Evolutionary conservation across 2,113 vertebrate genomes (phyloP), one percentile per base, ranked within the genome.

Genomic region (Siniperca chuatsi): DNA sequence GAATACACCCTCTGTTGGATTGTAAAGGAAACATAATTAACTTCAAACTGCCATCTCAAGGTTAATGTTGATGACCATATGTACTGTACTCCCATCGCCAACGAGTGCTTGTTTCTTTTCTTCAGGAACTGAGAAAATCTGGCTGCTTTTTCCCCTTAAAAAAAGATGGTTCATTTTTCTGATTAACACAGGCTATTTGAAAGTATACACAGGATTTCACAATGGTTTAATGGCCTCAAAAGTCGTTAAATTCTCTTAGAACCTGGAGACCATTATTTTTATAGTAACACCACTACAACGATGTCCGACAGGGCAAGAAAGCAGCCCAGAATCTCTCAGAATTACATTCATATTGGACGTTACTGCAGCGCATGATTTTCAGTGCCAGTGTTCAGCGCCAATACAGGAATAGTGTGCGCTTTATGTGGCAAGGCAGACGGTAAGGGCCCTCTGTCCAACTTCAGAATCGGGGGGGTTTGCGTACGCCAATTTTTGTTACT

Each of bases 31-130:
- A 76, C 57, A 72, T 61, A 85, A 91, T 86, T 58, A 89, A 64
- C 81, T 80, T 62, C 66, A 72, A 61, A 20, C 81, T 86, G 89
- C 70, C 89, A 65, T 83, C 79, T 83, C 82, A 83, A 89, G 83
- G 87, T 60, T 70, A 62, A 65, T 15, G 37, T 7, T 55, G 78
- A 83, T 55, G 69, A 65, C 72, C 77, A 85, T 62, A 67, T 85
- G 81, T 15, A 79, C 74, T 23, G 73, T 6, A 6, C 83, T n/a
- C 12, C 16, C 70, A 8, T 54, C 61, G 62, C 77, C 80, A 71
- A 23, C 18, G 1, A 48, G 15, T 0, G 20, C 8, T 58, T 65
- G 50, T 65, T 55, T 64, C 61, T 65, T 50, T 25, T 70, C 35
- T 60, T 46, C 61, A 68, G 44, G 25, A 74, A 80, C 67, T 10